Evolutionary conservation across 2,113 vertebrate genomes (phyloP), one percentile per base, ranked within the genome.

Genomic region (Tichodroma muraria): DNA sequence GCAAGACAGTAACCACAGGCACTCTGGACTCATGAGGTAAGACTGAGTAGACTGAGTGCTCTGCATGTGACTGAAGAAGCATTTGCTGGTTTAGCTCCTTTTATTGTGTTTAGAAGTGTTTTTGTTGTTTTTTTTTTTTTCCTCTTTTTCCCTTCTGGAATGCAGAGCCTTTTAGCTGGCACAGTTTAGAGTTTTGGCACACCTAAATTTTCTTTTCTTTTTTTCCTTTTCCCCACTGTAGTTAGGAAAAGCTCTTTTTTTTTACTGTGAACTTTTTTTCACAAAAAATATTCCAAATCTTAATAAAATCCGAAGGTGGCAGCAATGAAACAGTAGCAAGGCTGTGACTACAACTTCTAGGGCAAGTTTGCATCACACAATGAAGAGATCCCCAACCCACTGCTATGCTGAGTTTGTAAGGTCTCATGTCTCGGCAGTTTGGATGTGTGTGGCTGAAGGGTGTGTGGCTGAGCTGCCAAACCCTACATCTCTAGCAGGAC

Each of bases 281-380:
- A 66, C 13, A 16, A 13, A 15, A 63, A 69, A 27, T n/a, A 2
- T 3, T 66, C 76, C 27, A 54, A 60, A 84, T 81, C 72, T 92
- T 94, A 91, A 94, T 95, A 88, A 94, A 90, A 92, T 88, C 93
- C 94, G 92, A 93, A 95, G 92, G 85, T 94, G 77, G 91, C 88
- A 95, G 83, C 85, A 95, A 93, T 0, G 23, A 95, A 96, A 90
- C 65, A 65, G 83, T 30, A 93, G 56, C 44, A 17, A 90, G 71
- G 42, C 79, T 88, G 45, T 8, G 40, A 60, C 69, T 88, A 25
- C 33, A 60, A n/a, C 44, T 94, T 84, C 45, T 78, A 57, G 69
- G 80, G 59, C 35, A 64, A 81, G 30, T 59, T 73, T 13, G 4
- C 9, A 2, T 50, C 30, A 23, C 9, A 10, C 11, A 13, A 1